Evolutionary conservation across 2,797 vertebrate genomes (phyloP), one percentile per base, ranked within the genome.

Genomic region (Acropternis orthonyx): DNA sequence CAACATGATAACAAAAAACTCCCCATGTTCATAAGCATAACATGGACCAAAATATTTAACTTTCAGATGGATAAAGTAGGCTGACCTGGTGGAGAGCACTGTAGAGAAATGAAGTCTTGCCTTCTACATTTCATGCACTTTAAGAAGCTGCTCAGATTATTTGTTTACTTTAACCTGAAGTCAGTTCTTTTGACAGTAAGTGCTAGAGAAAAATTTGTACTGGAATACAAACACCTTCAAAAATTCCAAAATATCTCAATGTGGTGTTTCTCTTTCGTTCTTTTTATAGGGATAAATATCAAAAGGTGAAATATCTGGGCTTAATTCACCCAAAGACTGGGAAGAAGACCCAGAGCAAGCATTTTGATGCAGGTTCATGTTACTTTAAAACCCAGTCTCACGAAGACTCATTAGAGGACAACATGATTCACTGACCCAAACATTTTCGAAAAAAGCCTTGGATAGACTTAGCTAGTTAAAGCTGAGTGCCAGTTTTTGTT

Each of bases 101-200:
- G 44, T 26, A 87, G 27, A 68, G 56, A 87, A 87, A 90, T 2
- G 0, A 90, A 65, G 23, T 37, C 58, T 80, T 71, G 59, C 34
- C 65, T 89, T 93, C 83, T 67, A 77, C 21, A 76, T 54, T 83
- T 72, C 18, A 58, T 51, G 30, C 43, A 77, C 78, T 91, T 91
- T 63, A 91, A 95, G 73, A 92, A 86, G 69, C 32, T 89, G 43
- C 43, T 88, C 44, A 89, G 43, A 44, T 84, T 79, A 44, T 76
- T 90, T 82, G 65, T 85, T 95, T 88, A 71, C 43, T 77, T 91
- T 43, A 81, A 93, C 76, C 32, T 85, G 61, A 85, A 1, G 0
- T 89, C 54, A 14, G 4, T 80, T 89, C 46, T 77, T 79, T 46
- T 84, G 67, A 84, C n/a, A 51, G 22, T 23, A 88, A 80, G 30